Conservation (phyloP, 2,888 invertebrate species). For the Gymnosoma rotundatum region DNA sequence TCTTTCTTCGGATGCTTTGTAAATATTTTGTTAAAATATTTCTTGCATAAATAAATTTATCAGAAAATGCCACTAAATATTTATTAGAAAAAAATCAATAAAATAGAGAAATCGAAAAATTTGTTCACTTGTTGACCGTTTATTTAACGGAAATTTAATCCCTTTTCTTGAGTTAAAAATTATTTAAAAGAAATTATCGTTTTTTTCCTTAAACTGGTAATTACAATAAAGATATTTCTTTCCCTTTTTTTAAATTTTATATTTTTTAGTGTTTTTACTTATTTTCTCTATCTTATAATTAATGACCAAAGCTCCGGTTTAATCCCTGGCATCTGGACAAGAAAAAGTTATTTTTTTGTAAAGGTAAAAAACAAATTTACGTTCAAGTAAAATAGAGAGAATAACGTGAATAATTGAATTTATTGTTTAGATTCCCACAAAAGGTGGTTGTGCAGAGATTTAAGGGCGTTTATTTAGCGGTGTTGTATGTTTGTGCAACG, state of each 20-base stretch:
- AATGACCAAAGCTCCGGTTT: slow-evolving; percentile 64
- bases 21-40: no score
- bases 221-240: no score
- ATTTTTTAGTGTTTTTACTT: neutral
- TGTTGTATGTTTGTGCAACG: slow-evolving; percentile 11
- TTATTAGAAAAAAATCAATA: no score
- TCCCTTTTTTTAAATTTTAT: neutral
- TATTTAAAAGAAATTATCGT: no score
- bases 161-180: no score
- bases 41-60: no score
- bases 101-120: no score
- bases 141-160: no score
- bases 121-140: no score
- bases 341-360: slow-evolving; percentile 21
- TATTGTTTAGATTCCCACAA: slow-evolving; percentile 63
- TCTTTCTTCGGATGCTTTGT: no score
- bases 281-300: slow-evolving; percentile 51
- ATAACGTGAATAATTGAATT: slow-evolving; percentile 4
- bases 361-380: slow-evolving; percentile 24
- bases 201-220: no score
- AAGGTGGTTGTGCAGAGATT: slow-evolving; percentile 57
- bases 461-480: slow-evolving; percentile 61
- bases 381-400: neutral
- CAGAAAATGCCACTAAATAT: no score
- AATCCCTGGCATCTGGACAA: slow-evolving; percentile 68